Evolutionary conservation across 2,113 vertebrate genomes (phyloP), one percentile per base, ranked within the genome.

Genomic region (Alces alces): DNA sequence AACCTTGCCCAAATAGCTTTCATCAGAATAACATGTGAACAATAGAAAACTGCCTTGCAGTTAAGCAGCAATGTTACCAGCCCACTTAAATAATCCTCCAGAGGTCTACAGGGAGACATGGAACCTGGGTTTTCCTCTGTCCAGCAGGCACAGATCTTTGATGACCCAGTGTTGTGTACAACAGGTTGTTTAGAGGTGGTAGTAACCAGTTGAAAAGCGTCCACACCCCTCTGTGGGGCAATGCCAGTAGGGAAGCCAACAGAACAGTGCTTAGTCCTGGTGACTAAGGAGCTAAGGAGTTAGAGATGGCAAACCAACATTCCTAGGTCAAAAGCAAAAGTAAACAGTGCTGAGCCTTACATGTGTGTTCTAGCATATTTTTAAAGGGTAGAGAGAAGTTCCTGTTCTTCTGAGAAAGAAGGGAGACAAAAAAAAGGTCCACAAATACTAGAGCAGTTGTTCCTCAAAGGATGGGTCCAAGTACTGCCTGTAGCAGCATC

Each of bases 351-450:
- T 4, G 14, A 83, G 58, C 95, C 86, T 57, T 3, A 16, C 21
- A 78, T 86, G 27, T 76, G 11, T 58, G 64, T 45, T 76, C 60
- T 90, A 88, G n/a, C 54, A 91, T 79, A 30, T 54, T 95, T 96
- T 96, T 58, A 84, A 83, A 86, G 36, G 3, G 11, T 28, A 23
- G 28, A 36, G n/a, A 92, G 55, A 30, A 96, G 57, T 27, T 76
- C 17, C 28, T 13, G 52, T 54, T 89, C 47, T 96, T 98, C 91
- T 10, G 93, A 89, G 39, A 76, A 76, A 89, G 16, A 97, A 89
- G 30, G 27, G 19, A 83, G 19, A 91, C n/a, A n/a, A 64, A 61
- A 52, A 45, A 85, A 55, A 76, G 14, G 7, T 23, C 28, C n/a
- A 86, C 8, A 85, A 82, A 58, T 33, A 78, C 28, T 80, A 45